Base-by-base conservation (phyloP, 1,140 invertebrate species). In the Saccostrea glomerata region DNA sequence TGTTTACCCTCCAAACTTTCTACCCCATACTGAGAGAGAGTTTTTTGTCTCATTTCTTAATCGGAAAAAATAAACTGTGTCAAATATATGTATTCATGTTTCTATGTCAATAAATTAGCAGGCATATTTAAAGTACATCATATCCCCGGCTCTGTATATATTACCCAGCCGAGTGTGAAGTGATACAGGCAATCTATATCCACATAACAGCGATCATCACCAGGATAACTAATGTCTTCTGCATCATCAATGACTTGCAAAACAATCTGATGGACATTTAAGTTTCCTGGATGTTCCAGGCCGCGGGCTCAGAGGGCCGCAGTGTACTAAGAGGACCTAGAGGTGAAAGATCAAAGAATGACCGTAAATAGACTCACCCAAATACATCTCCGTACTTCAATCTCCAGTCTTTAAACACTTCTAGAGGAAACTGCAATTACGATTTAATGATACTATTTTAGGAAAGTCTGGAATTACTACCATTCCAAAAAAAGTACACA, bases 371-470 rank as follows among this genome's bases (percentile, higher is more conserved):
- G 11, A 84, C 88, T 83, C 88, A 92, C 91, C 91, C 91, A 83
- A 86, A 92, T 5, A 92, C 84, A 54, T 90, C 90, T 84, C 91
- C 91, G 82, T 89, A 92, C 20, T 47, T 88, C 36, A 87, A 88
- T 82, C 87, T 88, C 89, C 89, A 91, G 54, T 85, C 55, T 20
- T 88, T 85, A 84, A 92, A 91, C 6, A 89, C 89, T 7, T 89
- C 83, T 55, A 90, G 56, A 9, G 91, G 89, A 66, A 87, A 84
- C 90, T 91, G 87, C 70, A 92, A 91, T 47, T 54, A n/a, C 88
- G 25, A 55, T 12, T 56, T 30, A 82, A 83, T 25, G 1, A 23
- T 70, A 54, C n/a, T 20, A 6, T 47, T 47, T 47, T 47, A 47
- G 9, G 47, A 6, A 47, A 47, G 47, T 47, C 47, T 47, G 47